Evolutionary conservation across 2,113 vertebrate species (phyloP), one percentile per base, ranked within the genome.

Genomic region (Passer domesticus): DNA sequence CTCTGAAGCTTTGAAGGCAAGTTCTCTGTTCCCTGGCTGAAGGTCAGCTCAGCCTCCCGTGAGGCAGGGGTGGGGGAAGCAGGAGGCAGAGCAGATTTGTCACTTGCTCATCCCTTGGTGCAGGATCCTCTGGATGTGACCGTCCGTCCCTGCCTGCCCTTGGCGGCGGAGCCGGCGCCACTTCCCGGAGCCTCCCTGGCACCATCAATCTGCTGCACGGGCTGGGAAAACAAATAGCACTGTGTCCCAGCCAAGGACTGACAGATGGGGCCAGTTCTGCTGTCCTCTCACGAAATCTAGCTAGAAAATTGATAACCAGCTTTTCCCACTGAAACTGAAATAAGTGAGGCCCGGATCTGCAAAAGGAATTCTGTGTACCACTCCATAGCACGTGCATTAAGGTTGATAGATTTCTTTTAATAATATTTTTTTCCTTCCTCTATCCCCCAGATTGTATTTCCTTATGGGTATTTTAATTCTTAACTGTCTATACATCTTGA

Each of bases 171-270:
- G 63, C 73, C 33, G 49, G 37, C 63, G 33, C 72, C 46, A 0
- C 78, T 76, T 60, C 41, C 1, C 63, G 1, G 53, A 0, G 46
- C 55, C 86, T 91, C 78, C 62, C 72, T 86, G 95, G 79, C 91
- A 83, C 90, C 91, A 90, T 92, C 91, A 52, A 64, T 94, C 91
- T 81, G 72, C 4, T 67, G 6, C 9, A 39, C 16, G 64, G 80
- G 68, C 85, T 87, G 79, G 70, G 59, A 87, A 92, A 93, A 97
- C 86, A 92, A 94, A 93, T 52, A 92, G 86, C 87, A 13, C 80
- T 15, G 16, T 93, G 89, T 75, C 95, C 86, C 76, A 63, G 96
- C 83, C 92, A 93, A 74, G 90, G 95, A 92, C 90, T 90, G 78
- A 74, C 86, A 94, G 88, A 81, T 92, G 94, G 89, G 90, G 68